Evolutionary conservation across 2,113 vertebrate species (phyloP).

Genomic region (Centropristis striata): DNA sequence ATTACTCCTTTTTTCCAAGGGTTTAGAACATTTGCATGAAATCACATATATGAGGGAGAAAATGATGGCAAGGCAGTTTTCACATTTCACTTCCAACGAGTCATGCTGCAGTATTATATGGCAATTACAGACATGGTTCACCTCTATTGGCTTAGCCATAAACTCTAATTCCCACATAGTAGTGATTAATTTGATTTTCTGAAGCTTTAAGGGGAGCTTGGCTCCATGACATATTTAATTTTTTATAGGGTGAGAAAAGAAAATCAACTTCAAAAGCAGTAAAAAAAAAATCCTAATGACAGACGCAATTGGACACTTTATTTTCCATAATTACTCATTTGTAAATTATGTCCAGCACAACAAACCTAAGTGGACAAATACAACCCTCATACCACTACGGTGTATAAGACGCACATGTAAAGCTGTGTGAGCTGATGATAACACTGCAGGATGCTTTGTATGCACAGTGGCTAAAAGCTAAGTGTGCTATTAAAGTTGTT

Average conservation of each 20-base stretch:
- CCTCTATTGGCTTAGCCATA: slow-evolving; percentile 74
- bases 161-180: slow-evolving; percentile 74
- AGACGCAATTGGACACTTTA: slow-evolving; percentile 2
- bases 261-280: slow-evolving; percentile 60
- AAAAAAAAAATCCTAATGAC: slow-evolving; percentile 27
- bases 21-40: slow-evolving; percentile 78
- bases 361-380: slow-evolving; percentile 7
- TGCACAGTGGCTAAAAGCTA: slow-evolving; percentile 50
- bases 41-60: slow-evolving; percentile 75
- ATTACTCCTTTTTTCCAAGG: slow-evolving; percentile 62
- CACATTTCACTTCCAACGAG: slow-evolving; percentile 74
- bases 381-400: neutral
- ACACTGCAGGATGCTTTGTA: slow-evolving; percentile 28
- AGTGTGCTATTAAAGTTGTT: slow-evolving; percentile 68
- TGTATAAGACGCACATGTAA: neutral
- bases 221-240: slow-evolving; percentile 64
- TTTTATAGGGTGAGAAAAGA: slow-evolving; percentile 48
- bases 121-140: slow-evolving; percentile 81
- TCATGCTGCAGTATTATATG: slow-evolving; percentile 78
- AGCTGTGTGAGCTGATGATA: neutral
- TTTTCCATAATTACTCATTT: slow-evolving; percentile 18
- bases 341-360: slow-evolving; percentile 17
- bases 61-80: slow-evolving; percentile 81
- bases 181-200: slow-evolving; percentile 78
- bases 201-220: slow-evolving; percentile 55